A percentile compares a stretch with the other conserved stretches of the same genome.
Conservation (phyloP, 2,113 vertebrate species). For the Natator depressus region DNA sequence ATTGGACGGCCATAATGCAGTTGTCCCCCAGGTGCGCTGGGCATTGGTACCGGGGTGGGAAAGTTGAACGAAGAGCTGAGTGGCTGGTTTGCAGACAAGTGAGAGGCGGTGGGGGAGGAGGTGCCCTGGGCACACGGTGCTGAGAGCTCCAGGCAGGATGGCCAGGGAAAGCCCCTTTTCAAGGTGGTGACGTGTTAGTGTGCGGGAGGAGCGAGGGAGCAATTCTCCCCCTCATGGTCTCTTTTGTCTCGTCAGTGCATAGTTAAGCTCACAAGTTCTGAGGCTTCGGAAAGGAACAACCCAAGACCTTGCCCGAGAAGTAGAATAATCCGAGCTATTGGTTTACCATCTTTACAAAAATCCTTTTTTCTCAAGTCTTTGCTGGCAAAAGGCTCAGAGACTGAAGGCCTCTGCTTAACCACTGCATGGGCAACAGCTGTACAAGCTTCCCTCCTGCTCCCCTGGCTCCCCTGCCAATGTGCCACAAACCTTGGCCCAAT, state of each 20-base stretch:
- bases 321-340: background rate
- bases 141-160: rapidly evolving
- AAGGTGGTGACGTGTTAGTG: background rate
- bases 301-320: background rate
- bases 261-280: background rate
- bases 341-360: background rate
- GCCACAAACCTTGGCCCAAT: too few relatives aligned
- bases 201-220: background rate
- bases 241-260: background rate
- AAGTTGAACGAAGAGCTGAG: background rate
- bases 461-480: background rate
- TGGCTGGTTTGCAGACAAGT: background rate
- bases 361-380: background rate
- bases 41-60: background rate
- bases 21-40: background rate
- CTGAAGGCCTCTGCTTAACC: rapidly evolving
- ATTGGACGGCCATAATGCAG: background rate
- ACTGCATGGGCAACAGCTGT: rapidly evolving
- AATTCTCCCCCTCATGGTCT: background rate
- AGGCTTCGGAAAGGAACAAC: background rate
- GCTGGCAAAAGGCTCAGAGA: background rate
- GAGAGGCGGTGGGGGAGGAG: rapidly evolving
- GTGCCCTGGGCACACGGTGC: background rate
- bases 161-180: background rate
- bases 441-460: background rate